Conservation (phyloP, 2,113 vertebrate species). For the Uria lomvia region DNA sequence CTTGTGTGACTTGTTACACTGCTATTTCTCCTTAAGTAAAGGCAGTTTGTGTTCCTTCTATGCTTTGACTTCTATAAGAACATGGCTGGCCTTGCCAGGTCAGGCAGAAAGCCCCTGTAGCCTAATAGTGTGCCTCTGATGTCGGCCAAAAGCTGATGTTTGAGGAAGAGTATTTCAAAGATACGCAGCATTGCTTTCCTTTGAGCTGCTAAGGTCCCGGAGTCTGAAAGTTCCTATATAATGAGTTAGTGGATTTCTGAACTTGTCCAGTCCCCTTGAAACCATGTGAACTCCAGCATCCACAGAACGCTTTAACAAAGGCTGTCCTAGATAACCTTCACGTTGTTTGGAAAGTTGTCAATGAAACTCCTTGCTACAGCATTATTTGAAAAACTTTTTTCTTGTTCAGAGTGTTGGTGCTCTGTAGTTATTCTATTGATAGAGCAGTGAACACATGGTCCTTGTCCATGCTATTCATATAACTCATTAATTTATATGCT, state of each 20-base stretch:
- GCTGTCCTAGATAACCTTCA: slow-evolving; percentile 40
- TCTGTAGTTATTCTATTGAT: not conserved
- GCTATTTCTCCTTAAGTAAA: not conserved
- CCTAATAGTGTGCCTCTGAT: not conserved
- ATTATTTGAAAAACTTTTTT: not conserved
- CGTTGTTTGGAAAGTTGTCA: not conserved
- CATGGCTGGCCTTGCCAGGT: not conserved
- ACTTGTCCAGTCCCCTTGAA: slow-evolving; percentile 16
- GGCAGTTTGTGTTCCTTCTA: not conserved
- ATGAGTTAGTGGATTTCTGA: slow-evolving; percentile 35
- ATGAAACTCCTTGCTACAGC: not conserved
- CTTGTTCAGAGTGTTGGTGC: not conserved
- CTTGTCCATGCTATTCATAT: not conserved
- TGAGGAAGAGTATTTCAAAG: slow-evolving; percentile 11
- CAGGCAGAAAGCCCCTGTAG: not conserved
- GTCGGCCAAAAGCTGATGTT: not conserved
- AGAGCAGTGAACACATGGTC: not conserved
- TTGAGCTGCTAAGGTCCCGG: not conserved
- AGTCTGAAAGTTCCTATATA: not conserved
- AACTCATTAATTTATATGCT: not conserved
- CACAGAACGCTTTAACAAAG: not conserved
- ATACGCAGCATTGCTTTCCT: not conserved
- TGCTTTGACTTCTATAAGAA: not conserved
- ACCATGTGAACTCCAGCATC: not conserved
- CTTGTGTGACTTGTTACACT: not conserved